A percentile compares a stretch with the other conserved stretches of the same genome.
These are phyloP conservation scores for Apodemia duryi DNA, from an alignment of 2,888 invertebrate genomes.

Conservation along the genomic window DNA sequence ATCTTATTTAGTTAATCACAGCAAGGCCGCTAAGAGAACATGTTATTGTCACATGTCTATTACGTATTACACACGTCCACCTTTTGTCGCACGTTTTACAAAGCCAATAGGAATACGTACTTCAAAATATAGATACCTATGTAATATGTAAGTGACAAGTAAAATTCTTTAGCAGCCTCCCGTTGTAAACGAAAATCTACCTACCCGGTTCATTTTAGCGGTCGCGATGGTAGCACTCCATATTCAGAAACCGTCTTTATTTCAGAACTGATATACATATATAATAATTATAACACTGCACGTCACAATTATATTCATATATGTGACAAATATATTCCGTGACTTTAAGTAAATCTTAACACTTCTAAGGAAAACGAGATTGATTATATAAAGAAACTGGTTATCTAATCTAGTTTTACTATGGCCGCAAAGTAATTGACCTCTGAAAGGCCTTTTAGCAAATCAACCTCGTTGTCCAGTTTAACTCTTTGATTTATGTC, in stretches of 20 bases:
- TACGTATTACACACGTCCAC: not conserved
- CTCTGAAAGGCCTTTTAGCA: constrained; percentile 14
- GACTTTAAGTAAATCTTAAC: constrained; percentile 28
- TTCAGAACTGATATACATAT: constrained; percentile 24
- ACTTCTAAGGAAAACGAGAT: constrained; percentile 2
- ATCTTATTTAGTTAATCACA: constrained; percentile 24
- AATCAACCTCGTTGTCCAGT: constrained; percentile 10
- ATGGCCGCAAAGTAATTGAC: constrained; percentile 15
- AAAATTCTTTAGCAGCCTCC: constrained; percentile 6
- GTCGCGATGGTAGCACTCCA: constrained; percentile 14
- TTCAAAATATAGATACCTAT: not conserved
- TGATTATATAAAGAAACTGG: not conserved
- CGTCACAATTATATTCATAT: constrained; percentile 18
- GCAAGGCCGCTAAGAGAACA: constrained; percentile 1
- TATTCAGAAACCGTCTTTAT: constrained; percentile 20
- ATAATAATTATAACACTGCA: constrained; percentile 21
- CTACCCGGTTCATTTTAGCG: constrained; percentile 30
- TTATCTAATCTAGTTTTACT: constrained; percentile 12
- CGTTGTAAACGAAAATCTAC: constrained; percentile 22
- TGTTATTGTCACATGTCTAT: not conserved
- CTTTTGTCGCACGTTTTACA: not conserved
- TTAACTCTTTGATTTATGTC: not conserved
- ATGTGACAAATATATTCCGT: constrained; percentile 19
- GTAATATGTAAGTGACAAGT: not conserved
- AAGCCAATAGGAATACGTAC: not conserved